Evolutionary conservation across 2,797 vertebrate genomes (phyloP).

Genomic region (Sylvia borin): DNA sequence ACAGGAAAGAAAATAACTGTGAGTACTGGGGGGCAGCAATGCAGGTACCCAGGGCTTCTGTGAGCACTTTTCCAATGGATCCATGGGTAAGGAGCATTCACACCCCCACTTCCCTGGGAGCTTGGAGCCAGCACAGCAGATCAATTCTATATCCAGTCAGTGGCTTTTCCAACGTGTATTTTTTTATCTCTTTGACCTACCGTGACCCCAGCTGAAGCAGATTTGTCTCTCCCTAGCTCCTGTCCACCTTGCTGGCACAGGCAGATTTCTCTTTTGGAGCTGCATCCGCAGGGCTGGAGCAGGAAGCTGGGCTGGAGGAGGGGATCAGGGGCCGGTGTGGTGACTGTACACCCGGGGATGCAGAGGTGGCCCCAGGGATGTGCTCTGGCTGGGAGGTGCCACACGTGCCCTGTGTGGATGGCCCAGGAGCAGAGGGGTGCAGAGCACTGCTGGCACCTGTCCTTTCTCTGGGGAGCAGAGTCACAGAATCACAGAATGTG

Average conservation of each 20-base stretch:
- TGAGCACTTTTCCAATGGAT: not conserved
- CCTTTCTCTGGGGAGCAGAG: not conserved
- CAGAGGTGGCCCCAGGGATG: rapidly evolving
- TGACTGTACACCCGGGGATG: rapidly evolving
- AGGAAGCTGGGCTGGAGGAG: not conserved
- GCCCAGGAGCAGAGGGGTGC: rapidly evolving
- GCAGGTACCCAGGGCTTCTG: rapidly evolving
- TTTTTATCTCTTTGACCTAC: not conserved
- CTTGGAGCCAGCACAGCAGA: not conserved
- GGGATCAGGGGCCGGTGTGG: rapidly evolving
- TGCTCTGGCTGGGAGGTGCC: not conserved
- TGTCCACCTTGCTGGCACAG: not conserved
- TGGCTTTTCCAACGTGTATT: not conserved
- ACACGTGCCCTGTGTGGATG: rapidly evolving
- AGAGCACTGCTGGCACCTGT: not conserved
- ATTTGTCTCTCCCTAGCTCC: not conserved
- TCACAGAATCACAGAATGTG: no score
- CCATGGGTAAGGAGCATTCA: not conserved
- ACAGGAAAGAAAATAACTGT: not conserved
- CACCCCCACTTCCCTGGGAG: not conserved
- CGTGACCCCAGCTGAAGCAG: not conserved
- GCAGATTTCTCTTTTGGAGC: not conserved
- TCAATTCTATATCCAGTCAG: not conserved
- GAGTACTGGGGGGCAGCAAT: not conserved
- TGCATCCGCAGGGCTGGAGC: not conserved